These are phyloP conservation scores for Zenarchopterus dispar DNA, from an alignment of 2,797 vertebrate genomes.

Conservation along the genomic window DNA sequence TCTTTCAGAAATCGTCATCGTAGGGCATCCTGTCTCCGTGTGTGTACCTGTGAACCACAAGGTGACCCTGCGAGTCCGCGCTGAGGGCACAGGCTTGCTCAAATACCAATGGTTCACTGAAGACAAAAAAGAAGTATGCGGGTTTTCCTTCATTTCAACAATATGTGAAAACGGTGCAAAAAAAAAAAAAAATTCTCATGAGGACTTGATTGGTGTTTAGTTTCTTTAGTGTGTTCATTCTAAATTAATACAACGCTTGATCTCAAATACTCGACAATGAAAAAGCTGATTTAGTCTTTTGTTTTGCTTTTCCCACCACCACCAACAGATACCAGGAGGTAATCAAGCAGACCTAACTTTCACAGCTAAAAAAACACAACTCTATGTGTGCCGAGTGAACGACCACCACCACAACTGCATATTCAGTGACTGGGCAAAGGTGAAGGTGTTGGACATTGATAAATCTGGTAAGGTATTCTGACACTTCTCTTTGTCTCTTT, in stretches of 20 bases:
- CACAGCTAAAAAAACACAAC: constrained; percentile 72
- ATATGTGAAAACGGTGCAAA: background rate
- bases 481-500: background rate
- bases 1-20: constrained; percentile 82
- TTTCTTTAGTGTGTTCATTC: background rate
- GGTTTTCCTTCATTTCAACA: background rate
- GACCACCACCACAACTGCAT: constrained; percentile 74
- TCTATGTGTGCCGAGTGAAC: constrained; percentile 85
- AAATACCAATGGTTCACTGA: constrained; percentile 88
- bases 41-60: constrained; percentile 82
- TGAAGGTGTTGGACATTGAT: constrained; percentile 82
- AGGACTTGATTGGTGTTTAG: too few relatives aligned
- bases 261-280: background rate
- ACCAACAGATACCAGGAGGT: constrained; percentile 74
- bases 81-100: constrained; percentile 73
- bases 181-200: background rate
- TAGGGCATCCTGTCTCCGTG: constrained; percentile 81
- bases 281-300: background rate
- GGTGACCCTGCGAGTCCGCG: constrained; percentile 82
- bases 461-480: constrained; percentile 69
- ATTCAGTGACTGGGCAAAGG: constrained; percentile 88
- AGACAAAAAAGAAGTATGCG: constrained; percentile 76
- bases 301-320: background rate
- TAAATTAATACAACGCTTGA: background rate
- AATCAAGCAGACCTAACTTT: constrained; percentile 80